Evolutionary conservation across 2,888 invertebrate genomes (phyloP).

Genomic region (Hydraecia micacea): DNA sequence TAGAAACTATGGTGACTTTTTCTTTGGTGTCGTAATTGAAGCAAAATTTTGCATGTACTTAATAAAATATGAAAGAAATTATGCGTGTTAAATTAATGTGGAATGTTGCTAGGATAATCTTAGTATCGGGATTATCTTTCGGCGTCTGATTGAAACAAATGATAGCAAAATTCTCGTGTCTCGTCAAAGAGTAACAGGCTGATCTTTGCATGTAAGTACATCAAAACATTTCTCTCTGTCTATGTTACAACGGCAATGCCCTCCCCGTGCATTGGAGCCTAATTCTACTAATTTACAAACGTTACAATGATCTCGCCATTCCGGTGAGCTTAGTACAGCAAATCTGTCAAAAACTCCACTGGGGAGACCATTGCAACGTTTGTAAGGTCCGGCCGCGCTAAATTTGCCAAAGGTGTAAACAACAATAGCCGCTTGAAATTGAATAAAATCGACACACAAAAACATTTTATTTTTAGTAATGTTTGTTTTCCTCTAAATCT

Average conservation of each 20-base stretch:
- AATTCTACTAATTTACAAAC: neutral
- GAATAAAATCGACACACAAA: too few relatives aligned
- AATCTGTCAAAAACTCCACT: neutral
- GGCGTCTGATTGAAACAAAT: constrained; percentile 70
- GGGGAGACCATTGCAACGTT: neutral
- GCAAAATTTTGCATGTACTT: constrained; percentile 59
- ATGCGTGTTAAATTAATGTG: constrained; percentile 85
- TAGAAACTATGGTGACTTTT: constrained; percentile 68
- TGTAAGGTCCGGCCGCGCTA: neutral
- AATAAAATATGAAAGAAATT: constrained; percentile 66
- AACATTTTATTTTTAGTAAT: too few relatives aligned
- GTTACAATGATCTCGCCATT: neutral
- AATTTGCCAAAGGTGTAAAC: too few relatives aligned
- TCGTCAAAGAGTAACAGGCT: constrained; percentile 37
- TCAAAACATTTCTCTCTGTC: neutral
- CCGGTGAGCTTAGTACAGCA: too few relatives aligned
- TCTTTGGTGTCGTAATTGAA: constrained; percentile 45
- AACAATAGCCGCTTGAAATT: too few relatives aligned
- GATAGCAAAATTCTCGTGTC: constrained; percentile 33
- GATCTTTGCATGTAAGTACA: constrained; percentile 60
- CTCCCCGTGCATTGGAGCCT: too few relatives aligned
- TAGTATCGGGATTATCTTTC: constrained; percentile 82
- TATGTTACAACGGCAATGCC: neutral
- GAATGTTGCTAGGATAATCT: constrained; percentile 84
- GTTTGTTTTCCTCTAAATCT: too few relatives aligned